Conservation (phyloP, 2,888 invertebrate genomes). For the Diploptera punctata region DNA sequence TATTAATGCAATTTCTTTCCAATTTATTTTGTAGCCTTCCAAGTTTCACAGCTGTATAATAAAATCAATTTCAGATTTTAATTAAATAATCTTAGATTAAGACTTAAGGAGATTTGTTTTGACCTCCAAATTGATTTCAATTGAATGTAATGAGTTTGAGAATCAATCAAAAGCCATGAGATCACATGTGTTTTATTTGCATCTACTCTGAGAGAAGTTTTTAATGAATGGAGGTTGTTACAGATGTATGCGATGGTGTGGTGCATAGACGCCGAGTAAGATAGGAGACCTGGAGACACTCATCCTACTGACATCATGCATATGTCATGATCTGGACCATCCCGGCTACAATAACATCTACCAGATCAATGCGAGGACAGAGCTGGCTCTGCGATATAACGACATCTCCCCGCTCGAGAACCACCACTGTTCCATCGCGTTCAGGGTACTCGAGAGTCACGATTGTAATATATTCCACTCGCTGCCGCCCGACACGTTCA, state of each 20-base stretch:
- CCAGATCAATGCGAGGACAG: constrained; percentile 83
- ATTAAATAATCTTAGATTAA: too few relatives aligned
- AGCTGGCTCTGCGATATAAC: constrained; percentile 82
- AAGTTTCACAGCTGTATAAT: too few relatives aligned
- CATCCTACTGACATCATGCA: constrained; percentile 77
- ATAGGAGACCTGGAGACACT: constrained; percentile 78
- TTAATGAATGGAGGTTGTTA: too few relatives aligned
- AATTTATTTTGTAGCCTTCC: too few relatives aligned
- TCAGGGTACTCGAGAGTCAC: constrained; percentile 77
- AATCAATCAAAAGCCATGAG: too few relatives aligned
- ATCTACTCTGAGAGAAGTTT: too few relatives aligned
- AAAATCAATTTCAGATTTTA: too few relatives aligned
- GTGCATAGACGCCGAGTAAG: constrained; percentile 69
- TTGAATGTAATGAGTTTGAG: too few relatives aligned
- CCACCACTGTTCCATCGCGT: constrained; percentile 86
- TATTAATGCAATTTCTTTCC: too few relatives aligned
- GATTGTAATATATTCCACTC: constrained; percentile 82
- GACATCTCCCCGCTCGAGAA: constrained; percentile 87
- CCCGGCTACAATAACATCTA: constrained; percentile 81
- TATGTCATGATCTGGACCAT: constrained; percentile 82
- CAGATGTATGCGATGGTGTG: constrained; percentile 85
- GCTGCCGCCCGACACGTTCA: constrained; percentile 57
- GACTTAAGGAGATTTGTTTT: too few relatives aligned
- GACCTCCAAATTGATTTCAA: too few relatives aligned
- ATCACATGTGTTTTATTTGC: too few relatives aligned